Evolutionary conservation across 2,888 invertebrate genomes (phyloP), one percentile per base, ranked within the genome.

Genomic region (Tetrapedia diversipes): DNA sequence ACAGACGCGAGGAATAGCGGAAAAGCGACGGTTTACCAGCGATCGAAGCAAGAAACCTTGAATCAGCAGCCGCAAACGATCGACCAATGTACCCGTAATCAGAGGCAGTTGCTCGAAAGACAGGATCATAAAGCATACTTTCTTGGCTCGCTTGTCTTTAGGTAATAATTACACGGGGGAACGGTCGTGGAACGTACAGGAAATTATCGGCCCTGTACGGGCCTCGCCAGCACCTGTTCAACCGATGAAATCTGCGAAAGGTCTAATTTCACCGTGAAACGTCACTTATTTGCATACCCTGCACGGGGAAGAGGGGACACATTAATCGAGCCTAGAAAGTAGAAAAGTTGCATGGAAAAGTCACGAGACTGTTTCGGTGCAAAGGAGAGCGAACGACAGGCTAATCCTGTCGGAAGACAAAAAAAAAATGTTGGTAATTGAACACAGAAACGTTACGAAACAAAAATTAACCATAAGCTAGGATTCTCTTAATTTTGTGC

Each of bases 81-180:
- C 61, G 66, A 24, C 65, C 79, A 47, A 71, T 63, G 59, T 49
- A 53, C 57, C 61, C 43, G 54, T 66, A 64, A 80, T 77, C 80
- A 70, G 41, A 43, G 72, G 79, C 61, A 73, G 60, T 73, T 65
- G 72, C 69, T 70, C 69, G 63, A 65, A 71, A 68, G 80, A 71
- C 80, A 79, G 37, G 70, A 60, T 76, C 79, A 56, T 80, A 77
- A 80, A 80, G 57, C 56, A 64, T 73, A 45, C 72, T 63, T 59
- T 47, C 72, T 51, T 56, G 47, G 47, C 73, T 56, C 34, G 72
- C 51, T 74, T 74, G 71, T 74, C 72, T 73, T 75, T 54, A 51
- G 60, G 45, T 49, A 66, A 78, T 80, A 80, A 80, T 80, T 80
- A 80, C 68, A 65, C 16, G 54, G 53, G n/a, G 66, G 45, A 60